Conservation (phyloP, 23 tunicate genomes). For the Trididemnum nubilum region DNA sequence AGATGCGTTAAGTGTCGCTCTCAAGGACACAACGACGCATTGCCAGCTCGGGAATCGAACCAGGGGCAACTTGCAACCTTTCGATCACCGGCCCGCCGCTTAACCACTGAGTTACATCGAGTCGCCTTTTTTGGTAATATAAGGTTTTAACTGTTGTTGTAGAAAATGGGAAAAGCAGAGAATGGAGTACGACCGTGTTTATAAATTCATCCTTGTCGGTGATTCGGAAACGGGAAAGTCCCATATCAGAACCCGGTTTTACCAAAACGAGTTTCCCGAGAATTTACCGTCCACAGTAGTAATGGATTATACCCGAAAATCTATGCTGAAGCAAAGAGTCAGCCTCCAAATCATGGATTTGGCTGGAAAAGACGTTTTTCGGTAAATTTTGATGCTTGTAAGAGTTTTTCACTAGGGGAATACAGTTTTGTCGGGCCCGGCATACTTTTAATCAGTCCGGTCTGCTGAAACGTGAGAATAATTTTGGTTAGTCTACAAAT, state of each 20-base stretch:
- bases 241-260: constrained; percentile 59
- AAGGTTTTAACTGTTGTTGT: not conserved
- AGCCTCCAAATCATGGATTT: constrained; percentile 73
- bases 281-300: constrained; percentile 57
- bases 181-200: constrained; percentile 43
- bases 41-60: too few species aligned
- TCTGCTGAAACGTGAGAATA: too few species aligned
- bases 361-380: constrained; percentile 72
- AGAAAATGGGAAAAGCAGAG: not conserved
- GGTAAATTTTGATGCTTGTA: constrained; percentile 34
- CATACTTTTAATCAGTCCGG: too few species aligned
- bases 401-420: too few species aligned
- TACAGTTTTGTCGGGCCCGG: too few species aligned
- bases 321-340: constrained; percentile 29
- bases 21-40: too few species aligned
- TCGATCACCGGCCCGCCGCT: too few species aligned
- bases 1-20: too few species aligned
- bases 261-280: constrained; percentile 43
- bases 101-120: too few species aligned
- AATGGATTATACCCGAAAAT: constrained; percentile 63
- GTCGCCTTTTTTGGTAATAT: too few species aligned
- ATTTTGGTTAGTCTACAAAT: too few species aligned
- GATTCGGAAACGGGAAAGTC: constrained; percentile 85
- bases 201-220: constrained; percentile 73
- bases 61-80: too few species aligned